phyloP scores from a whole-genome alignment of 2,113 vertebrate species.

The Paramisgurnus dabryanus region DNA sequence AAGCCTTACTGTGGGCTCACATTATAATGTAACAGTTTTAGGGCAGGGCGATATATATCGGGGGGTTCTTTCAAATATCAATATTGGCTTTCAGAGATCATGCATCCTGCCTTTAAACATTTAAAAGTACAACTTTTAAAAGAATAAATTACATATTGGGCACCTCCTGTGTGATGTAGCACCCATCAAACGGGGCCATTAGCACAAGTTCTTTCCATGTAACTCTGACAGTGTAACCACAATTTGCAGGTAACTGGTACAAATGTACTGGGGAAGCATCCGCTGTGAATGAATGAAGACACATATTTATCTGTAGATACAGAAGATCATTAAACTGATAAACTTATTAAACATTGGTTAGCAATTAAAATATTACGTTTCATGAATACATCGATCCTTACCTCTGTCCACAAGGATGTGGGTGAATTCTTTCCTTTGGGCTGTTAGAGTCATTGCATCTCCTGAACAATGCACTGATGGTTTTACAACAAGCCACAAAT shows the following conservation, averaged over 20 bases:
- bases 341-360: too few species aligned
- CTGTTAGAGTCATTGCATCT: constrained; percentile 67
- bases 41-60: too few species aligned
- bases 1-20: too few species aligned
- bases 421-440: constrained; percentile 57
- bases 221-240: constrained; percentile 66
- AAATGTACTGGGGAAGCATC: constrained; percentile 63
- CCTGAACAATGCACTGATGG: constrained; percentile 66
- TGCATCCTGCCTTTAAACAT: background rate
- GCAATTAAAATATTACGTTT: too few species aligned
- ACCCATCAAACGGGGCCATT: constrained; percentile 68
- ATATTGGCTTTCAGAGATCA: too few species aligned
- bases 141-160: background rate
- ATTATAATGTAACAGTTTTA: too few species aligned
- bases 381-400: constrained; percentile 27
- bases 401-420: constrained; percentile 71
- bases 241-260: constrained; percentile 67
- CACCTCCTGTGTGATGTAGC: constrained; percentile 73
- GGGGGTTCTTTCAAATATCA: too few species aligned
- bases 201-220: constrained; percentile 63
- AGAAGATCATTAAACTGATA: background rate
- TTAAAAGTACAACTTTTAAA: background rate
- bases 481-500: constrained; percentile 59
- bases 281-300: constrained; percentile 54
- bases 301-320: background rate